A percentile compares a stretch with the other conserved stretches of the same genome.
Evolutionary conservation across 2,113 vertebrate genomes (phyloP).

Genomic region (Sterrhoptilus dennistouni): DNA sequence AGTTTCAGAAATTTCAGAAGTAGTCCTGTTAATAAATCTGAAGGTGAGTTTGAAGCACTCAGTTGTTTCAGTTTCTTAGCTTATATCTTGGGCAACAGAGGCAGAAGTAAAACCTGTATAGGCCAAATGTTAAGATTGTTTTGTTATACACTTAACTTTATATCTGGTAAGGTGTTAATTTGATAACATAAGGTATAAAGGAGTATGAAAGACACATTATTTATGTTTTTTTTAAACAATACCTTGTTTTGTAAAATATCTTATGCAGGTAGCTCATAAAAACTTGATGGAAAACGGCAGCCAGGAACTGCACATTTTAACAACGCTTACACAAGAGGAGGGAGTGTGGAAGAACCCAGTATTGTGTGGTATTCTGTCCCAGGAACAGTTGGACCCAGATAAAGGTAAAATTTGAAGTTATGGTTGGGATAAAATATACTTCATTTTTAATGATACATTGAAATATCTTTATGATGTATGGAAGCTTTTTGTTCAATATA

Average conservation of each 20-base stretch:
- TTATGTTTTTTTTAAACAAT: slow-evolving; percentile 6
- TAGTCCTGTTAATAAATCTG: neutral
- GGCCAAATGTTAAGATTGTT: neutral
- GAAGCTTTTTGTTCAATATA: neutral
- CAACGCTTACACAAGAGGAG: slow-evolving; percentile 79
- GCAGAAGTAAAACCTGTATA: neutral
- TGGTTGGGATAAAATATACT: neutral
- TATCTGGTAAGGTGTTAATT: neutral
- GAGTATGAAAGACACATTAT: neutral
- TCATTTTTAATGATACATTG: neutral
- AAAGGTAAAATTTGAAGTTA: slow-evolving; percentile 76
- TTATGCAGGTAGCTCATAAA: slow-evolving; percentile 81
- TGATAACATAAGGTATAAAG: neutral
- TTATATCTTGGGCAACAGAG: neutral
- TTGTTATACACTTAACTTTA: neutral
- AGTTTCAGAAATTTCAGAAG: neutral
- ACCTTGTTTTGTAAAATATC: slow-evolving; percentile 33
- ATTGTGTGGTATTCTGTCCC: slow-evolving; percentile 83
- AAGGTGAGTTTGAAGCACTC: neutral
- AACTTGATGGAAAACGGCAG: slow-evolving; percentile 87
- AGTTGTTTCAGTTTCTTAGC: neutral
- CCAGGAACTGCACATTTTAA: slow-evolving; percentile 82
- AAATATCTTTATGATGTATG: neutral
- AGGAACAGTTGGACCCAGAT: slow-evolving; percentile 75
- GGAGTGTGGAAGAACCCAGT: slow-evolving; percentile 87